Evolutionary conservation across 2,113 vertebrate genomes (phyloP).

Genomic region (Sinocyclocheilus rhinocerous): DNA sequence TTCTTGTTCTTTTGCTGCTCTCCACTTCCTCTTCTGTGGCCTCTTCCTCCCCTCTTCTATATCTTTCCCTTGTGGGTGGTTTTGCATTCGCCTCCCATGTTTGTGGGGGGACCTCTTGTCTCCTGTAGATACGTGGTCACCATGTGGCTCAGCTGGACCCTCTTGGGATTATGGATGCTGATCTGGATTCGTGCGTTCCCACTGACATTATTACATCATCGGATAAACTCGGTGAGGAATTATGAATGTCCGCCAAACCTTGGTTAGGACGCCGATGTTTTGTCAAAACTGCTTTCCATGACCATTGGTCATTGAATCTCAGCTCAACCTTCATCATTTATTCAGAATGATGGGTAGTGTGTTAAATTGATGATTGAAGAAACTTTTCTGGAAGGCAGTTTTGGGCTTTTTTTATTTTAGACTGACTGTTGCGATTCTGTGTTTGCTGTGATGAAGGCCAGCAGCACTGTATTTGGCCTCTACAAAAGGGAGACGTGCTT

Average conservation of each 20-base stretch:
- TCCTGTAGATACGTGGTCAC: constrained; percentile 96
- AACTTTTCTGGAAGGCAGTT: constrained; percentile 26
- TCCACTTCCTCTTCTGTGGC: constrained; percentile 6
- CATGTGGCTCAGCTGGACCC: constrained; percentile 99
- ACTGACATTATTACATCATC: constrained; percentile 97
- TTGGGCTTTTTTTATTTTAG: neutral
- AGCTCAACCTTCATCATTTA: neutral
- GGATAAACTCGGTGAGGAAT: constrained; percentile 99
- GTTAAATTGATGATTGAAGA: neutral
- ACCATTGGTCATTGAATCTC: neutral
- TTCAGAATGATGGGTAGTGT: neutral
- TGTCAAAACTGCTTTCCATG: constrained; percentile 20
- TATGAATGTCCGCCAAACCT: neutral
- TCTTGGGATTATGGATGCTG: constrained; percentile 99
- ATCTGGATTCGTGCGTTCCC: constrained; percentile 97
- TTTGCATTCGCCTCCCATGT: constrained; percentile 18
- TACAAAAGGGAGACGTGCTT: neutral
- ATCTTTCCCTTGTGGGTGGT: constrained; percentile 42
- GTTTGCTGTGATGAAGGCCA: neutral
- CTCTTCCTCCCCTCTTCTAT: neutral
- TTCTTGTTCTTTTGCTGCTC: neutral
- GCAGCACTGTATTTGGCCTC: neutral
- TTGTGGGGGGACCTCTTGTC: constrained; percentile 38
- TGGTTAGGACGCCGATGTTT: neutral
- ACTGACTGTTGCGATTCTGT: constrained; percentile 15